Evolutionary conservation across 2,797 vertebrate species (phyloP).

Genomic region (Microctenopoma lineatum): DNA sequence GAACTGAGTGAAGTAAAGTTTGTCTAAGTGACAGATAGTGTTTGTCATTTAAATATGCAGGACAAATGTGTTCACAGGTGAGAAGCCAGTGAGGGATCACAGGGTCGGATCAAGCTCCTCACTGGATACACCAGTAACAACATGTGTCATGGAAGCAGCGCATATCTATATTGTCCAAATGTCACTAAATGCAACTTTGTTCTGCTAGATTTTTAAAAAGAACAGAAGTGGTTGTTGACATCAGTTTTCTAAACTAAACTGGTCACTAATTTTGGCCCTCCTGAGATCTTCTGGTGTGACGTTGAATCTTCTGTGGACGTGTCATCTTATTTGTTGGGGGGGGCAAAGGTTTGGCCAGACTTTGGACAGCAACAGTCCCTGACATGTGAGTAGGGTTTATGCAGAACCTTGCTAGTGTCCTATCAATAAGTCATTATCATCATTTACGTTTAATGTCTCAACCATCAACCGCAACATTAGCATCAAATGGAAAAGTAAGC

Average conservation of each 20-base stretch:
- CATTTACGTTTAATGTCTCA: constrained; percentile 15
- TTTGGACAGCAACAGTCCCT: not conserved
- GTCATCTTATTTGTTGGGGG: not conserved
- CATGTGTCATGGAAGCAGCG: too few species aligned
- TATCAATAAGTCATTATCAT: constrained; percentile 30
- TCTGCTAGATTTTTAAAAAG: not conserved
- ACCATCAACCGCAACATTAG: constrained; percentile 1
- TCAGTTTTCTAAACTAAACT: not conserved
- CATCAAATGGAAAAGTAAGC: constrained; percentile 5
- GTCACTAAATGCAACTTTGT: not conserved
- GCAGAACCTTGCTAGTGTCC: not conserved
- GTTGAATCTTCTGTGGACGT: not conserved
- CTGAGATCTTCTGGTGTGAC: not conserved
- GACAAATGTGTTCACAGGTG: not conserved
- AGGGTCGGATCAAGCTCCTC: not conserved
- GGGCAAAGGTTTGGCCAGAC: not conserved
- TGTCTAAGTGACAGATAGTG: not conserved
- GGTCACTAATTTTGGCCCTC: not conserved
- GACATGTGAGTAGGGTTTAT: constrained; percentile 6
- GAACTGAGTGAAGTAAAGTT: not conserved
- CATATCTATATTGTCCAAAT: not conserved
- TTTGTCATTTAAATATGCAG: too few species aligned
- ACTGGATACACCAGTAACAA: not conserved
- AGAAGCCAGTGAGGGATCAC: not conserved
- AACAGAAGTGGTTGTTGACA: not conserved